Base-by-base conservation (phyloP, 2,888 invertebrate species). In the Nomada flava region DNA sequence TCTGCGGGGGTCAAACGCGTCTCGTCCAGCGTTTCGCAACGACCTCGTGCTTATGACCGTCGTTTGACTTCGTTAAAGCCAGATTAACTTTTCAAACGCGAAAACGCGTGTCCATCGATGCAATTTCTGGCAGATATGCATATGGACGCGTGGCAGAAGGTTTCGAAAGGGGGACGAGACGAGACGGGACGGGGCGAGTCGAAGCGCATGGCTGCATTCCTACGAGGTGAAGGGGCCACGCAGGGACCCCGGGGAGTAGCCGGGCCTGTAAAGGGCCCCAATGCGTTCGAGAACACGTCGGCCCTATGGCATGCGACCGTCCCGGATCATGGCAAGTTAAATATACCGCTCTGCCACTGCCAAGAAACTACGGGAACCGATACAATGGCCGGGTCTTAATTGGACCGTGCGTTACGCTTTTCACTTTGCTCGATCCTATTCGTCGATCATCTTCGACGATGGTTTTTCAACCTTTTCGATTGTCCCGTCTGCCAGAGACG, bases 261-360 rank as follows among this genome's bases (percentile, higher is more conserved):
- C 79, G 80, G 84, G 62, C 82, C 86, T 84, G 84, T 65, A 81
- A 36, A 36, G 36, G 82, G 84, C 84, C 82, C 75, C 80, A 70
- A 84, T 82, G 79, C 86, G 88, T 86, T 84, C 80, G 84, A 82
- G 86, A 88, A 89, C 89, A 87, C 89, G 88, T 88, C 84, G 86
- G 83, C 76, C 85, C 89, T 86, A 76, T 83, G 88, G 90, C 86
- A 86, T 85, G 85, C 86, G 83, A 80, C 70, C 85, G 76, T 81
- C 79, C 74, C 77, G 86, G 90, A 87, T 90, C 91, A 89, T 86
- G 87, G 86, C 82, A 89, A 88, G 87, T 89, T 87, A 86, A 88
- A 87, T 88, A 55, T 60, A 60, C 29, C 18, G 62, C 55, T 59
- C 69, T 76, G 69, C 72, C 79, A 79, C 76, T 81, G 79, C 78